Evolutionary conservation across 2,113 vertebrate genomes (phyloP).

Genomic region (Hiodon alosoides): DNA sequence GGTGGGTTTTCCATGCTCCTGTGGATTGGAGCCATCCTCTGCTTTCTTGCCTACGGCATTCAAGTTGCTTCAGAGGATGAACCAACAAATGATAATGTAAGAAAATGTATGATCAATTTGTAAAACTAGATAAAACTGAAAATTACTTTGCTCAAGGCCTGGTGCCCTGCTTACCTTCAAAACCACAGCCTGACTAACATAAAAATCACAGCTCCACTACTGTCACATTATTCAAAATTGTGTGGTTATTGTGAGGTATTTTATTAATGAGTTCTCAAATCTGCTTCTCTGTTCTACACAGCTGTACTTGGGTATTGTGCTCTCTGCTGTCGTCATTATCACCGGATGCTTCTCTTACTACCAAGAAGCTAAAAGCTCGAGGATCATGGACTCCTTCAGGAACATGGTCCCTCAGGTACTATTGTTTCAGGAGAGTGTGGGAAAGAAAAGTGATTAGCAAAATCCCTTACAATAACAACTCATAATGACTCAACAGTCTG

Average conservation of each 20-base stretch:
- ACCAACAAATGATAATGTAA: slow-evolving; percentile 80
- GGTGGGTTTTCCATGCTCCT: slow-evolving; percentile 91
- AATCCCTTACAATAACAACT: too few species aligned
- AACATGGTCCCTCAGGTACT: slow-evolving; percentile 94
- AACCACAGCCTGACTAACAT: too few species aligned
- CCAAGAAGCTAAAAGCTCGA: slow-evolving; percentile 97
- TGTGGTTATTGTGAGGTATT: too few species aligned
- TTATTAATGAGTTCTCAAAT: neutral
- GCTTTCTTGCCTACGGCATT: slow-evolving; percentile 84
- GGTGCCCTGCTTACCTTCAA: too few species aligned
- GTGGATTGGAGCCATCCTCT: slow-evolving; percentile 94
- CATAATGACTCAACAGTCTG: neutral
- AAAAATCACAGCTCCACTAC: too few species aligned
- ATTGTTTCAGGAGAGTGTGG: too few species aligned
- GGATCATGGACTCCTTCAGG: slow-evolving; percentile 99
- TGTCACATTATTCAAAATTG: too few species aligned
- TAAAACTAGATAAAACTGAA: neutral
- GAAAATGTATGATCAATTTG: neutral
- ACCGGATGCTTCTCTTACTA: slow-evolving; percentile 95
- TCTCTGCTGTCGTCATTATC: slow-evolving; percentile 90
- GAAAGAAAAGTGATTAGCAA: too few species aligned
- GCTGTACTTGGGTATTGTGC: slow-evolving; percentile 89
- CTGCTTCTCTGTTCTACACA: slow-evolving; percentile 36
- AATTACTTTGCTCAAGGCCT: too few species aligned
- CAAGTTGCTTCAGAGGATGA: slow-evolving; percentile 73